Conservation (phyloP, 2,888 invertebrate species). For the Meteorus cinctellus region DNA sequence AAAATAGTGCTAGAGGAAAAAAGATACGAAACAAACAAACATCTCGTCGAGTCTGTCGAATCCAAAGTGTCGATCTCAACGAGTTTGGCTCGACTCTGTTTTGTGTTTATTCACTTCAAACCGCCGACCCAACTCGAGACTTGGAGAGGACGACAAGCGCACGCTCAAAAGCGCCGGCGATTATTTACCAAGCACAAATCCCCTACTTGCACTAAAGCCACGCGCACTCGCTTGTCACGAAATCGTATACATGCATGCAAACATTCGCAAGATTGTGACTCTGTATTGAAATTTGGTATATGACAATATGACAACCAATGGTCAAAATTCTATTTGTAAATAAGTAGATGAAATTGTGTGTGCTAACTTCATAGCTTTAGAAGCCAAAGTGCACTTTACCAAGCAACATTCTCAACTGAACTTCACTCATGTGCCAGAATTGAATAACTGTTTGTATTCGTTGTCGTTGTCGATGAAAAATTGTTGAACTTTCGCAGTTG, state of each 20-base stretch:
- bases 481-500: neutral
- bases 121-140: neutral
- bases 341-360: too few relatives aligned
- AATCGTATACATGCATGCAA: neutral
- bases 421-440: too few relatives aligned
- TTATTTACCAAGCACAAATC: slow-evolving; percentile 30
- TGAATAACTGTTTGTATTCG: too few relatives aligned
- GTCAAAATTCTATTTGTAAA: too few relatives aligned
- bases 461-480: neutral
- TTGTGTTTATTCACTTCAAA: slow-evolving; percentile 12
- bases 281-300: neutral
- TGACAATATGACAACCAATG: too few relatives aligned
- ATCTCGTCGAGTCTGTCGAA: neutral
- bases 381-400: too few relatives aligned
- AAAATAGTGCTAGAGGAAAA: neutral
- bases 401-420: too few relatives aligned
- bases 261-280: neutral
- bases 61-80: slow-evolving; percentile 14
- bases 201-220: neutral
- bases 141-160: neutral
- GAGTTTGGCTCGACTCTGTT: neutral
- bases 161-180: slow-evolving; percentile 11
- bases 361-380: too few relatives aligned
- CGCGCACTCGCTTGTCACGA: neutral
- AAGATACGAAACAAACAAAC: neutral